Conservation (phyloP, 1,140 invertebrate species). For the Pogonomyrmex californicus region DNA sequence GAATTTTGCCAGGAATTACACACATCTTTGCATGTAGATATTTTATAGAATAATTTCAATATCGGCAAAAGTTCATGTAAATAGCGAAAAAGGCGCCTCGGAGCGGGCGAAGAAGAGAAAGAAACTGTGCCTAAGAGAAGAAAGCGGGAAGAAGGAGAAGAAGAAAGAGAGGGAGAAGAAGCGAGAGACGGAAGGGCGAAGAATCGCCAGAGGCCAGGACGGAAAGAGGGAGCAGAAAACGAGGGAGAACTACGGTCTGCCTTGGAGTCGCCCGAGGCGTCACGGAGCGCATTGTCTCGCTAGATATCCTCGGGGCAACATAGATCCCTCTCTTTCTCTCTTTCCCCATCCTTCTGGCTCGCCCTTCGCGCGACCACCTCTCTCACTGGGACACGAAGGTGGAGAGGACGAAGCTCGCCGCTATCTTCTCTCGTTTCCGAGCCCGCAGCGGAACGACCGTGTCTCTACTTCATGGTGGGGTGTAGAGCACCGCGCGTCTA, state of each 20-base stretch:
- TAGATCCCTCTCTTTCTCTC: slow-evolving; percentile 50
- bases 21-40: neutral
- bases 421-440: slow-evolving; percentile 82
- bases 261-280: slow-evolving; percentile 65
- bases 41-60: slow-evolving; percentile 45
- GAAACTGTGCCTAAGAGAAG: neutral
- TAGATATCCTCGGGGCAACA: slow-evolving; percentile 63
- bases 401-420: slow-evolving; percentile 71
- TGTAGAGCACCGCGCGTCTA: slow-evolving; percentile 72
- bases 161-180: slow-evolving; percentile 42
- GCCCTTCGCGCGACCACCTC: slow-evolving; percentile 49
- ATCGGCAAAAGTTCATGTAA: slow-evolving; percentile 46
- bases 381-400: slow-evolving; percentile 55
- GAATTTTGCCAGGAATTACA: neutral
- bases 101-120: slow-evolving; percentile 54
- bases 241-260: slow-evolving; percentile 70
- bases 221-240: slow-evolving; percentile 56
- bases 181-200: slow-evolving; percentile 48
- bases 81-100: slow-evolving; percentile 10
- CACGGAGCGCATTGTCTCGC: slow-evolving; percentile 75
- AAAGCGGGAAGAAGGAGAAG: neutral
- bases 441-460: slow-evolving; percentile 79
- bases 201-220: slow-evolving; percentile 57
- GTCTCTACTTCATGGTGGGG: slow-evolving; percentile 68
- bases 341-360: slow-evolving; percentile 57